phyloP scores from a whole-genome alignment of 2,113 vertebrate genomes.

The Corythaixoides concolor region DNA sequence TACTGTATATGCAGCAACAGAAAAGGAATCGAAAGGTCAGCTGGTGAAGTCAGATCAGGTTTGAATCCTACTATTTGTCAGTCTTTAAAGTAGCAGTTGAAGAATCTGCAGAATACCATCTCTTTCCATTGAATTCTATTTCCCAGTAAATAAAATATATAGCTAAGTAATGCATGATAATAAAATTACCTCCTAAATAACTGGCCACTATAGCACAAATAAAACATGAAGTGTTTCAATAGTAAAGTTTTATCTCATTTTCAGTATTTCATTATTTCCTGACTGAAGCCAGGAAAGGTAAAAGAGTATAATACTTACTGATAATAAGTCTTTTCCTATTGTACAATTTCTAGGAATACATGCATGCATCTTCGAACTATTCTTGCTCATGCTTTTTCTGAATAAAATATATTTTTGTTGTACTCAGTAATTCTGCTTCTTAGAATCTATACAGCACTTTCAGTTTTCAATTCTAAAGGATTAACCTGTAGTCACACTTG shows the following conservation, averaged over 20 bases:
- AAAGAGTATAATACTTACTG: background rate
- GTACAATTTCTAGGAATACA: background rate
- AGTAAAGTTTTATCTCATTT: background rate
- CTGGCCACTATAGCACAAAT: background rate
- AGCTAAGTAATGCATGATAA: background rate
- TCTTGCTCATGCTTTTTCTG: background rate
- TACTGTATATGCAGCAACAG: conserved; percentile 71
- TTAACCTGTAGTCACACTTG: background rate
- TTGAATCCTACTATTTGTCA: background rate
- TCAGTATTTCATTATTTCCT: background rate
- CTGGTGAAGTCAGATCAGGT: conserved; percentile 79
- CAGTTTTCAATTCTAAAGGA: background rate
- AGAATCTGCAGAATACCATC: background rate
- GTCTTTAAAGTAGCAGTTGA: background rate
- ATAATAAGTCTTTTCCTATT: background rate
- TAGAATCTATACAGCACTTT: background rate
- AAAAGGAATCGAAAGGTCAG: conserved; percentile 58
- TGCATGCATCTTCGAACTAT: background rate
- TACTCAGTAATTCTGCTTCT: background rate
- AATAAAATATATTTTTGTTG: background rate
- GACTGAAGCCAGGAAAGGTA: background rate
- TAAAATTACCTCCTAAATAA: background rate
- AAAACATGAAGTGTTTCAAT: background rate
- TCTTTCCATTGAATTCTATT: background rate
- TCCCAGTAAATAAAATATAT: background rate